Evolutionary conservation across 2,888 invertebrate genomes (phyloP).

Genomic region (Linyphia triangularis): DNA sequence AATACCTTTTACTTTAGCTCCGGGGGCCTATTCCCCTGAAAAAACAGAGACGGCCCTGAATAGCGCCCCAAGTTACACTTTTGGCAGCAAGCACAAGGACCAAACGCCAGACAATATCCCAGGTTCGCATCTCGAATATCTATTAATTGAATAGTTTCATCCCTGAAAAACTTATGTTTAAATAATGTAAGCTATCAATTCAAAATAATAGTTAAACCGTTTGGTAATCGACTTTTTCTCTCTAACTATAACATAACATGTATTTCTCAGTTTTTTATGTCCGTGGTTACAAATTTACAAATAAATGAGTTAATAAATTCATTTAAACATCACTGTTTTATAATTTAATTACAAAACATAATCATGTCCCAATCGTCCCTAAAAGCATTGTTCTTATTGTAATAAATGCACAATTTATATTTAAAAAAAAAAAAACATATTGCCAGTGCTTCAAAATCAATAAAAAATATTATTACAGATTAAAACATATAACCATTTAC

Average conservation of each 20-base stretch:
- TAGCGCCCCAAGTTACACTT: constrained; percentile 83
- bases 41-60: constrained; percentile 25
- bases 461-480: too few relatives aligned
- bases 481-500: too few relatives aligned
- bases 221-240: too few relatives aligned
- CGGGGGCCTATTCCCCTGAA: constrained; percentile 28
- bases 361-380: neutral
- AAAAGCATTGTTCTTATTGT: too few relatives aligned
- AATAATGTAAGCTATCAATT: too few relatives aligned
- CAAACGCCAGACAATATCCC: constrained; percentile 75
- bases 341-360: neutral
- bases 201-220: too few relatives aligned
- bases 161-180: too few relatives aligned
- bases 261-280: neutral
- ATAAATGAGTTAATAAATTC: neutral
- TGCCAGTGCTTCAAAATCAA: too few relatives aligned
- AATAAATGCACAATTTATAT: too few relatives aligned
- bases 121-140: constrained; percentile 53
- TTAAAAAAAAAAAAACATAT: too few relatives aligned
- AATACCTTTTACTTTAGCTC: constrained; percentile 53
- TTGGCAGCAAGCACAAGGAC: constrained; percentile 83
- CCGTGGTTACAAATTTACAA: neutral
- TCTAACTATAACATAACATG: too few relatives aligned
- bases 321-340: neutral
- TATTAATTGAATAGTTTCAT: neutral